Evolutionary conservation across 2,113 vertebrate species (phyloP).

Genomic region (human): DNA sequence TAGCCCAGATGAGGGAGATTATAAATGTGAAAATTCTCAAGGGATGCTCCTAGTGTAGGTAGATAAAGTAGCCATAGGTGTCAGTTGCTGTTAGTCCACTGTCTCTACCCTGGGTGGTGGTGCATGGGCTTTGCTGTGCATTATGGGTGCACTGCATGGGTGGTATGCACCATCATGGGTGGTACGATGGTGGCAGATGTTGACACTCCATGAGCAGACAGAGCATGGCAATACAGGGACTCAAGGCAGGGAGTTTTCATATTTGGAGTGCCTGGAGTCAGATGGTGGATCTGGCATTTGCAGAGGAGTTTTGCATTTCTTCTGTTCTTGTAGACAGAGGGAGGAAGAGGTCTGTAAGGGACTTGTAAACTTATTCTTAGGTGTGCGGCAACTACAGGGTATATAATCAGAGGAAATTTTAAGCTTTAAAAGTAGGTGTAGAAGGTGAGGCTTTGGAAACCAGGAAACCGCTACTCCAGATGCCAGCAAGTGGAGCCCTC

Average conservation of each 20-base stretch:
- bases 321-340: conserved; percentile 22
- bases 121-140: accelerated
- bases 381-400: conserved; percentile 14
- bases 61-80: background rate
- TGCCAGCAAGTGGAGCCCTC: conserved; percentile 61
- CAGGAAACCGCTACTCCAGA: background rate
- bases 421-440: background rate
- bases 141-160: background rate
- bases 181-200: accelerated
- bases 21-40: background rate
- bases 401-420: background rate
- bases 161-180: background rate
- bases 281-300: conserved; percentile 37
- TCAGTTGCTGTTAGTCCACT: accelerated
- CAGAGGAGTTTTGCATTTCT: conserved; percentile 19
- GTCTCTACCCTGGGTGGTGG: background rate
- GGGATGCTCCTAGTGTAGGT: background rate
- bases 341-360: conserved; percentile 28
- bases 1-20: background rate
- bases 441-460: background rate
- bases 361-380: background rate
- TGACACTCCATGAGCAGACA: background rate
- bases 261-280: background rate
- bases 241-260: background rate
- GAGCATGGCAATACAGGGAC: background rate